A percentile compares a stretch with the other conserved stretches of the same genome.
phyloP scores from a whole-genome alignment of 2,888 invertebrate genomes.

The Acholoe squamosa region DNA sequence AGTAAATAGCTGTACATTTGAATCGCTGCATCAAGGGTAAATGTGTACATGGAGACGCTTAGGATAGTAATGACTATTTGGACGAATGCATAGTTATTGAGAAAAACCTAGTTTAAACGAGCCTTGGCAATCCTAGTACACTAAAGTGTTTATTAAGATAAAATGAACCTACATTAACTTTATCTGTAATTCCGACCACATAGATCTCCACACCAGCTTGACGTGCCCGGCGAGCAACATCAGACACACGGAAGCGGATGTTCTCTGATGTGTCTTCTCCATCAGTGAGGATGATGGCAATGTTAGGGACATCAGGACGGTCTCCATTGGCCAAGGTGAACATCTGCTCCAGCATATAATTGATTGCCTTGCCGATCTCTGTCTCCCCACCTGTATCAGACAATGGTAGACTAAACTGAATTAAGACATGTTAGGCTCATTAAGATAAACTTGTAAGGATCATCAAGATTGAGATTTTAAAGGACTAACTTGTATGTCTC shows the following conservation, averaged over 20 bases:
- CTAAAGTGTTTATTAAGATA: not conserved
- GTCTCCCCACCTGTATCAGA: slow-evolving; percentile 64
- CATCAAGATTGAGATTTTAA: too few species aligned
- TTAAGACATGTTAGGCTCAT: too few species aligned
- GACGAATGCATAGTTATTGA: too few species aligned
- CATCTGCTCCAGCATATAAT: slow-evolving; percentile 12
- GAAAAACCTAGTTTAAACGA: too few species aligned
- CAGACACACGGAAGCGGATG: not conserved
- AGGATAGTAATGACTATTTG: too few species aligned
- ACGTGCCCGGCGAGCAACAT: slow-evolving; percentile 63
- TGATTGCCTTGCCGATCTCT: slow-evolving; percentile 65
- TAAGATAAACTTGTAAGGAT: too few species aligned
- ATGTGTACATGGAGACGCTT: too few species aligned
- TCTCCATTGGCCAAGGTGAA: slow-evolving; percentile 63
- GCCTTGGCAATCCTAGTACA: too few species aligned
- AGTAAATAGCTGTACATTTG: too few species aligned
- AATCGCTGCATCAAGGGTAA: too few species aligned
- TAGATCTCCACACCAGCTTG: slow-evolving; percentile 61
- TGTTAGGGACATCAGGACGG: slow-evolving; percentile 64
- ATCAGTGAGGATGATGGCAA: slow-evolving; percentile 66
- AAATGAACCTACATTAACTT: slow-evolving; percentile 45
- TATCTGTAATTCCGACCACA: slow-evolving; percentile 65
- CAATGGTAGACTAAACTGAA: too few species aligned
- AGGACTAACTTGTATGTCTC: too few species aligned
- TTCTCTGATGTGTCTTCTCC: slow-evolving; percentile 63